Percentiles rank a stretch among this genome's conserved stretches.
These are phyloP conservation scores for Galeruca laticollis DNA, from an alignment of 2,888 invertebrate genomes.

Conservation along the genomic window DNA sequence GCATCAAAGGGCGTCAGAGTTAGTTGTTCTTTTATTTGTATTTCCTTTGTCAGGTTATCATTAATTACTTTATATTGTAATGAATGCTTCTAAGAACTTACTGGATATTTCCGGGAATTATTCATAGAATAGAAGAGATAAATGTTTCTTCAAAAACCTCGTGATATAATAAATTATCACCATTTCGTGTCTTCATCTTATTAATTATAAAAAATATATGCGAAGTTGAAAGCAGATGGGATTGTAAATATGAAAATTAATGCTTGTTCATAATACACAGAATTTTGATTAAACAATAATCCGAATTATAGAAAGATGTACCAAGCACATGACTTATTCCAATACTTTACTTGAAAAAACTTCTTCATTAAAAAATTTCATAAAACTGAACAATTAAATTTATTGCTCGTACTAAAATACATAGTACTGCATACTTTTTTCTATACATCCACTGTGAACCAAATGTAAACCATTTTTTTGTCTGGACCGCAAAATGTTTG, in stretches of 20 bases:
- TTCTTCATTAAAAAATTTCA: too few species aligned
- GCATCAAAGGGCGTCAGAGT: conserved; percentile 33
- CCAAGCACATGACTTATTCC: too few species aligned
- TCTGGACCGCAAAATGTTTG: too few species aligned
- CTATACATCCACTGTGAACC: too few species aligned
- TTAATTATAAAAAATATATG: neutral
- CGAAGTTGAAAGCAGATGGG: neutral
- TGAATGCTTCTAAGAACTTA: conserved; percentile 10
- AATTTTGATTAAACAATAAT: too few species aligned
- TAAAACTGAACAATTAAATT: too few species aligned
- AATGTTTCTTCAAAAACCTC: neutral
- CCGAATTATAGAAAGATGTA: too few species aligned
- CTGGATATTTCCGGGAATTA: neutral
- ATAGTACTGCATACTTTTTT: too few species aligned
- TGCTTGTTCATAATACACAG: neutral
- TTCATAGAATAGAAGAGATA: neutral
- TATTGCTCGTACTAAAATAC: too few species aligned
- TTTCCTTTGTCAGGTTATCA: conserved; percentile 26
- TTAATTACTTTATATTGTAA: conserved; percentile 32
- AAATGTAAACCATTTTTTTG: too few species aligned
- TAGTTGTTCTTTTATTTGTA: conserved; percentile 24
- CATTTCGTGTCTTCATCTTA: neutral
- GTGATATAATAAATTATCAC: neutral
- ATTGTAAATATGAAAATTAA: neutral
- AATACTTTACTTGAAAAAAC: too few species aligned